Conservation (phyloP, 2,888 invertebrate genomes). For the Papilio elwesi region DNA sequence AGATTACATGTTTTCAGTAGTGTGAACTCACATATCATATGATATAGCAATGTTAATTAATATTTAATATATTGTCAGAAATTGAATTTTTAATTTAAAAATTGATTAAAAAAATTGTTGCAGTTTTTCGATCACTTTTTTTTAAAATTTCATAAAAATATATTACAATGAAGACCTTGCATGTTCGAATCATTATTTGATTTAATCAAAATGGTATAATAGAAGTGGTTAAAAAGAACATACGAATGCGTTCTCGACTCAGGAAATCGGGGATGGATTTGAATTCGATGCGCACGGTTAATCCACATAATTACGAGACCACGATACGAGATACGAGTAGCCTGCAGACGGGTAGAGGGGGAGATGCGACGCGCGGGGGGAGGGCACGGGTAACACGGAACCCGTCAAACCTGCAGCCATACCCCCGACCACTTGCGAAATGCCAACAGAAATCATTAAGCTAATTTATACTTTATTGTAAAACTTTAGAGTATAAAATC, state of each 20-base stretch:
- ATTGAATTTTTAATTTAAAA: too few species aligned
- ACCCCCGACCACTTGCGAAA: conserved; percentile 73
- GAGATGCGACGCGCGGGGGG: conserved; percentile 51
- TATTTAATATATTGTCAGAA: too few species aligned
- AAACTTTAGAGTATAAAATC: conserved; percentile 43
- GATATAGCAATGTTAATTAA: too few species aligned
- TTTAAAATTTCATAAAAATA: too few species aligned
- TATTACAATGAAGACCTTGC: too few species aligned
- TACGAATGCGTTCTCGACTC: conserved; percentile 4
- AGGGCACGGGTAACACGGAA: conserved; percentile 76
- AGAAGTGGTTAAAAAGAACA: not conserved
- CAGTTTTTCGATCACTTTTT: too few species aligned
- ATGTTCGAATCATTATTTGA: not conserved
- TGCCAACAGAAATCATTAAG: conserved; percentile 52
- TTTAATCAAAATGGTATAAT: not conserved
- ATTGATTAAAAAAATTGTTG: too few species aligned
- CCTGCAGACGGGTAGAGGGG: conserved; percentile 53
- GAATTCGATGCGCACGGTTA: conserved; percentile 44
- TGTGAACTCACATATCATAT: too few species aligned
- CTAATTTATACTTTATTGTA: conserved; percentile 48
- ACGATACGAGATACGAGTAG: conserved; percentile 56
- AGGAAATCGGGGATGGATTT: conserved; percentile 34
- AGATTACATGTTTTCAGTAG: too few species aligned
- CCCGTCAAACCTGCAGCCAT: conserved; percentile 77
- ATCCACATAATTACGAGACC: conserved; percentile 53